Conservation (phyloP, 2,888 invertebrate species). For the Xanthorhoe spadicearia region DNA sequence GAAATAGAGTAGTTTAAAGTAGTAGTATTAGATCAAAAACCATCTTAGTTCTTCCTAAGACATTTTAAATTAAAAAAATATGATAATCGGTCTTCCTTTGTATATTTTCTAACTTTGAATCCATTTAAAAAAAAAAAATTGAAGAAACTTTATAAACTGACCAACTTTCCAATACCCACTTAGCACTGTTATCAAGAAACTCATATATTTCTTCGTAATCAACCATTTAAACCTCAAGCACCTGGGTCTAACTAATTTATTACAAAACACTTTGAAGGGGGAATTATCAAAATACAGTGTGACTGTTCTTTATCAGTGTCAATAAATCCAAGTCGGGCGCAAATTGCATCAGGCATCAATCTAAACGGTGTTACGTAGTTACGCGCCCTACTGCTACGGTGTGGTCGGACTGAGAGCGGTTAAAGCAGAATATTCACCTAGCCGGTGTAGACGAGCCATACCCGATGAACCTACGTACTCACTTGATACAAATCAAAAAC, state of each 20-base stretch:
- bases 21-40: too few species aligned
- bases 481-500: too few species aligned
- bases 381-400: slow-evolving; percentile 66
- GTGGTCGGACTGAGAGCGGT: slow-evolving; percentile 50
- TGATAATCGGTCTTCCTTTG: too few species aligned
- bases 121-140: too few species aligned
- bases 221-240: slow-evolving; percentile 27
- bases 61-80: too few species aligned
- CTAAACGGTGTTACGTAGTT: slow-evolving; percentile 79
- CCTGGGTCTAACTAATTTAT: slow-evolving; percentile 40
- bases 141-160: neutral
- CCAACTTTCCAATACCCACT: slow-evolving; percentile 3
- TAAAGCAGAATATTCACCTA: too few species aligned
- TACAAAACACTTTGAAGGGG: slow-evolving; percentile 49
- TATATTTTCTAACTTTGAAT: too few species aligned
- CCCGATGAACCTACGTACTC: too few species aligned
- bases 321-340: slow-evolving; percentile 79
- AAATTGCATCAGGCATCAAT: slow-evolving; percentile 84
- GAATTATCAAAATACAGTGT: slow-evolving; percentile 64
- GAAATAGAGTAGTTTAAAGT: too few species aligned
- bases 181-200: slow-evolving; percentile 20
- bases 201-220: slow-evolving; percentile 26
- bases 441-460: too few species aligned
- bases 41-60: too few species aligned
- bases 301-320: slow-evolving; percentile 73